These are phyloP conservation scores for Apostichopus parvimensis DNA, from an alignment of 35 echinoderm and acorn worm genomes.

Conservation along the genomic window DNA sequence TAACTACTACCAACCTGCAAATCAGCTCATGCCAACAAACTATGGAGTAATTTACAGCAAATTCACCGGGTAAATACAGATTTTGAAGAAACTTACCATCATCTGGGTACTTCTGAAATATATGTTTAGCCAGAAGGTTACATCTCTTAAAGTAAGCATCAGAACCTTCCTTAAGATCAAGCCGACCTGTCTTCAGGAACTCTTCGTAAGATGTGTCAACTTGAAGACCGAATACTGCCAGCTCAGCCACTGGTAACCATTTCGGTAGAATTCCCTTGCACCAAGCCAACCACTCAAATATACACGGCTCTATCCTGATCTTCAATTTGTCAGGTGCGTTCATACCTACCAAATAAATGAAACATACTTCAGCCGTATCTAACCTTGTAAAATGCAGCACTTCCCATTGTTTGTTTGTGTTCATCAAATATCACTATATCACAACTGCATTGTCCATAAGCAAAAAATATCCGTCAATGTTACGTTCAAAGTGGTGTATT, in stretches of 20 bases:
- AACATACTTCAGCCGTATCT: background rate
- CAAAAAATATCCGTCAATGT: no score
- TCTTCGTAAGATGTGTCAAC: conserved; percentile 80
- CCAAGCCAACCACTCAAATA: conserved; percentile 99
- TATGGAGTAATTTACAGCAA: no score
- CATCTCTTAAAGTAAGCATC: conserved; percentile 91
- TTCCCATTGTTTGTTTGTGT: no score
- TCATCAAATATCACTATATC: no score
- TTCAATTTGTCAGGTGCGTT: conserved; percentile 65
- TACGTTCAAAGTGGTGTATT: no score
- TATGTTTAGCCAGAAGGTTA: conserved; percentile 67
- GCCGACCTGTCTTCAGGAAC: conserved; percentile 60
- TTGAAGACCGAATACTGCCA: conserved; percentile 69
- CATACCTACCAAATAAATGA: conserved; percentile 65
- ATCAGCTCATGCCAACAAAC: no score
- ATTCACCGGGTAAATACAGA: no score
- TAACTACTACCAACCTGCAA: no score
- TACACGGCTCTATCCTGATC: conserved; percentile 70
- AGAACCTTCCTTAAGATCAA: conserved; percentile 85
- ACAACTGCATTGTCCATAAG: no score
- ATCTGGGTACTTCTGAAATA: conserved; percentile 81
- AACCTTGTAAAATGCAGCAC: no score
- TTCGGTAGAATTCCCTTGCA: conserved; percentile 80
- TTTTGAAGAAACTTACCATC: conserved; percentile 58
- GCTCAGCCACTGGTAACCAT: conserved; percentile 81